Conservation (phyloP, 2,113 vertebrate species). For the Protobothrops flavoviridis region DNA sequence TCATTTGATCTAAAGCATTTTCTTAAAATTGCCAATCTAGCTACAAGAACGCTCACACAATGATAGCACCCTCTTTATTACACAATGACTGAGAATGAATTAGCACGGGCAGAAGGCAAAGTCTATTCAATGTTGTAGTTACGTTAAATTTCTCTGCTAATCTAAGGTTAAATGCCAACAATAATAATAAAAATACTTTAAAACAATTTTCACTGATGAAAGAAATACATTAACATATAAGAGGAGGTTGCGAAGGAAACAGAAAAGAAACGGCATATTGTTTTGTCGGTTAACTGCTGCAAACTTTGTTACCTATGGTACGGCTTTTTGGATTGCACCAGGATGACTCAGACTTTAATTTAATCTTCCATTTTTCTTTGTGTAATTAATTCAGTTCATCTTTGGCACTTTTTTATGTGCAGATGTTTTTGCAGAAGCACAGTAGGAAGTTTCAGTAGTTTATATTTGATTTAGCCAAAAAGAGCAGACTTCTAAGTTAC, state of each 20-base stretch:
- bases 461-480: neutral
- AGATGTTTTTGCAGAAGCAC: neutral
- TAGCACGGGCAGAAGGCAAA: conserved; percentile 36
- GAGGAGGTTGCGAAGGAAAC: neutral
- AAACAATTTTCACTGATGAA: conserved; percentile 38
- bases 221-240: conserved; percentile 41
- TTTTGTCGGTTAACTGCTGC: conserved; percentile 7
- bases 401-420: neutral
- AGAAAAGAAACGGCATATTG: conserved; percentile 20
- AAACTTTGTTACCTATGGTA: conserved; percentile 37
- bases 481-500: neutral
- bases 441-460: neutral
- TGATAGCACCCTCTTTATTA: conserved; percentile 48
- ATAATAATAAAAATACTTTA: conserved; percentile 32
- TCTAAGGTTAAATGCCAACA: conserved; percentile 30
- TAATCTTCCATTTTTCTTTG: conserved; percentile 9
- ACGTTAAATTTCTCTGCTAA: conserved; percentile 36
- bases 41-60: conserved; percentile 47
- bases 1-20: conserved; percentile 56
- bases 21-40: conserved; percentile 56
- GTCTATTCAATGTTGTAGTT: conserved; percentile 37
- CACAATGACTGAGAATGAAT: conserved; percentile 60
- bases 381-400: conserved; percentile 13
- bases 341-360: neutral
- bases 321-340: neutral